These are phyloP conservation scores for Leptopilina myrica DNA, from an alignment of 2,888 invertebrate species.

Conservation along the genomic window DNA sequence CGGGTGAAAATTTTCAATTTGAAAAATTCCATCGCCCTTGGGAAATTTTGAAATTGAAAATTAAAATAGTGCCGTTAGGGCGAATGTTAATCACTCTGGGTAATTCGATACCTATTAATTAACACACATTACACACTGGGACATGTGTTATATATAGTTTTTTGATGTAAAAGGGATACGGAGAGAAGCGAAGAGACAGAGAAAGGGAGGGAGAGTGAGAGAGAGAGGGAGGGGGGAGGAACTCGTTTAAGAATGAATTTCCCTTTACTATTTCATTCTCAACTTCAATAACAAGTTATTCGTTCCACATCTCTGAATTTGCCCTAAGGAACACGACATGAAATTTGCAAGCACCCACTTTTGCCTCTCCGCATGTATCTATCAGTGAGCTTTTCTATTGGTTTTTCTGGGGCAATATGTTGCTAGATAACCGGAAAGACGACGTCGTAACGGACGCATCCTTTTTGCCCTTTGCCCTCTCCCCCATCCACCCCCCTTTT, in stretches of 20 bases:
- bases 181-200: too few species aligned
- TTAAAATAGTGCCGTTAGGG: not conserved
- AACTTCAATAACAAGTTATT: not conserved
- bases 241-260: constrained; percentile 21
- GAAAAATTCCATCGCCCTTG: not conserved
- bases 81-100: not conserved
- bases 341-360: constrained; percentile 25
- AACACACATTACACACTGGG: constrained; percentile 14
- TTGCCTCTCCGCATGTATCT: not conserved
- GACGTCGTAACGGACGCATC: constrained; percentile 42
- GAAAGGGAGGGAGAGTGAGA: not conserved
- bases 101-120: not conserved
- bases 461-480: not conserved
- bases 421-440: constrained; percentile 45
- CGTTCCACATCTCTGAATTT: not conserved
- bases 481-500: too few species aligned
- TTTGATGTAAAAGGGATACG: not conserved
- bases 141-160: not conserved
- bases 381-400: constrained; percentile 31
- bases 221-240: not conserved
- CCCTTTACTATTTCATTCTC: not conserved
- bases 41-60: not conserved
- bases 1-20: not conserved
- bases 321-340: constrained; percentile 16
- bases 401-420: constrained; percentile 52